These are phyloP conservation scores for Epirrhoe alternata DNA, from an alignment of 2,888 invertebrate species.

Conservation along the genomic window DNA sequence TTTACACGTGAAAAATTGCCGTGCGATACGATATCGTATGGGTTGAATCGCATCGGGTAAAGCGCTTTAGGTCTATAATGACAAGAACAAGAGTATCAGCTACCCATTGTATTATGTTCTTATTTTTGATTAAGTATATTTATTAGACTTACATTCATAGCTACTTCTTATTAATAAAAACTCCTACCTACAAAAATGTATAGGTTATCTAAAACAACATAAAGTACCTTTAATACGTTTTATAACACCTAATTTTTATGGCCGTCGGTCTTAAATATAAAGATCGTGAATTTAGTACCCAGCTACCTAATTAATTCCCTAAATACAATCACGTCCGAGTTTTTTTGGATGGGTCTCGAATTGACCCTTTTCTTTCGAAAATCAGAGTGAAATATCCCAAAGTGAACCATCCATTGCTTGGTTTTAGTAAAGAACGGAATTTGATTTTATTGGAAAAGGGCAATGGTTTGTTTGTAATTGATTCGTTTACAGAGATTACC, in stretches of 20 bases:
- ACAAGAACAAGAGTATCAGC: no score
- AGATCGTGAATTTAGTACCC: neutral
- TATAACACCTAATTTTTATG: neutral
- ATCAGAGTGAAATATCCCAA: slow-evolving; percentile 11
- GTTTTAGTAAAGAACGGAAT: slow-evolving; percentile 1
- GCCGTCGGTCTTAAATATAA: neutral
- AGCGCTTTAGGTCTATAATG: no score
- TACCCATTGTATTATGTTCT: no score
- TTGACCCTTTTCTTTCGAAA: slow-evolving; percentile 48
- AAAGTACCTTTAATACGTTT: neutral
- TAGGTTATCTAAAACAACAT: no score
- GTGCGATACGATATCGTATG: no score
- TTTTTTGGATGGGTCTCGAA: slow-evolving; percentile 56
- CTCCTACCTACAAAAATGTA: no score
- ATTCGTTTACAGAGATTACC: slow-evolving; percentile 48
- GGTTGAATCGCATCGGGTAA: no score
- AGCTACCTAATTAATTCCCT: slow-evolving; percentile 66
- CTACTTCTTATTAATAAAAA: no score
- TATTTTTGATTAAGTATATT: no score
- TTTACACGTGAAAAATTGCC: no score
- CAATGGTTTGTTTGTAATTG: slow-evolving; percentile 19
- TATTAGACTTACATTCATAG: no score
- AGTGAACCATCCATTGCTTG: slow-evolving; percentile 12
- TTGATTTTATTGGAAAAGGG: slow-evolving; percentile 17
- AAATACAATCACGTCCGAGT: slow-evolving; percentile 69